phyloP scores from a whole-genome alignment of 2,888 invertebrate species.

The Heliconius cydno region DNA sequence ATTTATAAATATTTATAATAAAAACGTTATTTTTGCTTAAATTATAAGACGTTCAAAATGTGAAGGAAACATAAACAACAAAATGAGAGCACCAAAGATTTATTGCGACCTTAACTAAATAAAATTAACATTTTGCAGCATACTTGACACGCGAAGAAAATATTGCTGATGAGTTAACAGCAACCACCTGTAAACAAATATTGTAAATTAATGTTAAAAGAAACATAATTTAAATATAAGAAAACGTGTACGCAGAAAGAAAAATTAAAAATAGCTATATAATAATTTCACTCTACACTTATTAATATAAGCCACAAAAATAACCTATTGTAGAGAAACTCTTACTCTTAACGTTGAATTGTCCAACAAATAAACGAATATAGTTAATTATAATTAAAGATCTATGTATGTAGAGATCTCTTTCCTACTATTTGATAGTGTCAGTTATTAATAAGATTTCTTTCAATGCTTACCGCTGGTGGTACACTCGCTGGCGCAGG shows the following conservation, averaged over 20 bases:
- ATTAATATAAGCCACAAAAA: neutral
- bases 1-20: no score
- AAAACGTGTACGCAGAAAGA: neutral
- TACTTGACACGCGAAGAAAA: constrained; percentile 17
- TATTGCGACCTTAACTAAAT: constrained; percentile 48
- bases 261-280: neutral
- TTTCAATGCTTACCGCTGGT: constrained; percentile 33
- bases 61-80: constrained; percentile 24
- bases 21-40: no score
- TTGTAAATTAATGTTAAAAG: neutral
- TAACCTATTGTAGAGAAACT: neutral
- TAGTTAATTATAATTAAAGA: no score
- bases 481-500: constrained; percentile 55
- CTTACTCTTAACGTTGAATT: no score
- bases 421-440: neutral
- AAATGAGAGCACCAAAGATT: constrained; percentile 47
- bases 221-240: neutral
- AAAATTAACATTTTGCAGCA: constrained; percentile 28
- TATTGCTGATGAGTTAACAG: constrained; percentile 55
- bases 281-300: no score
- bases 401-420: no score
- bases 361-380: no score
- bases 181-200: constrained; percentile 62
- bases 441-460: neutral
- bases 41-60: neutral